Conservation (phyloP, 2,113 vertebrate species). For the Tachycineta bicolor region DNA sequence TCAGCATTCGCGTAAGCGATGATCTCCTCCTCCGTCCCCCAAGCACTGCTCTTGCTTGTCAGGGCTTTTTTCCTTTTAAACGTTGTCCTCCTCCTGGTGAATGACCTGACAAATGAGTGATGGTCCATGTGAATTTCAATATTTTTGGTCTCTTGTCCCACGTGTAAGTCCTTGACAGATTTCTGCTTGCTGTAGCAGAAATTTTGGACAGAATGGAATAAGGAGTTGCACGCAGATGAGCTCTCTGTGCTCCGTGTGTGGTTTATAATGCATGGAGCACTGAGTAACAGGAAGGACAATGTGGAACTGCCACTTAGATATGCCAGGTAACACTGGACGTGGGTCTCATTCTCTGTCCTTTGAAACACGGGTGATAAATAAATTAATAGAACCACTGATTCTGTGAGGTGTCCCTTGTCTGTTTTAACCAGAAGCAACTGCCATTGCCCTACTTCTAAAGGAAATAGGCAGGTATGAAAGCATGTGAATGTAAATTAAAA, state of each 20-base stretch:
- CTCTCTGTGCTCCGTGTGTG: background rate
- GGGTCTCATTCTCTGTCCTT: background rate
- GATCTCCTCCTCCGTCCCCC: background rate
- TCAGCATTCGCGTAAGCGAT: background rate
- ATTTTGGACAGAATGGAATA: background rate
- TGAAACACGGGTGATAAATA: background rate
- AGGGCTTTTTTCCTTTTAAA: background rate
- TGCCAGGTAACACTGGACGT: background rate
- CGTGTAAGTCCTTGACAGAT: background rate
- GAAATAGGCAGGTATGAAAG: background rate
- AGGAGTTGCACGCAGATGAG: background rate
- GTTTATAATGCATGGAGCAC: background rate
- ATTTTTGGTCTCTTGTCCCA: background rate
- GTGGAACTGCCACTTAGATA: background rate
- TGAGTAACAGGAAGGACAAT: background rate
- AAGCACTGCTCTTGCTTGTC: background rate
- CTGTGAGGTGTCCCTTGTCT: background rate
- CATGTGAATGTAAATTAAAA: background rate
- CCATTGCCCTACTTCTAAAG: background rate
- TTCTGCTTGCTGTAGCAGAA: background rate
- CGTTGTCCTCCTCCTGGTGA: background rate
- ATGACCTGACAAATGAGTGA: background rate
- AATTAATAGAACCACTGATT: background rate
- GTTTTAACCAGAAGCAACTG: background rate
- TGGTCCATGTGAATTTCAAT: background rate